Base-by-base conservation (phyloP, 2,113 vertebrate genomes). In the Australoheros scitulus region DNA sequence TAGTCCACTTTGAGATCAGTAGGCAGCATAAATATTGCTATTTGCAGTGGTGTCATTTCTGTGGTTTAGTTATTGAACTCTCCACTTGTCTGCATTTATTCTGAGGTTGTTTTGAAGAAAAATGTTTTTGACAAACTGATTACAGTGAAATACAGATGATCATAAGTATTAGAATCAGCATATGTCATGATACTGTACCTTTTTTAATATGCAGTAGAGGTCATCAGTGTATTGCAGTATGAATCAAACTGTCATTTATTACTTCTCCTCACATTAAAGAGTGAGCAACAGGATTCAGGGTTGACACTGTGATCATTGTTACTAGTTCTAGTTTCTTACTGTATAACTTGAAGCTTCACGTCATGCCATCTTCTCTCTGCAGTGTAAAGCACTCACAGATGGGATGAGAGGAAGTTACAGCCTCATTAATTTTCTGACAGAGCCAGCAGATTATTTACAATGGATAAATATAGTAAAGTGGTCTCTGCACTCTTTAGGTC, bases 401-500 rank as follows among this genome's bases (percentile, higher is more conserved):
- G 79, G 56, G 29, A 76, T 59, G 38, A 57, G 63, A 80, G n/a
- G 14, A 57, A 61, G 29, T 78, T 26, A 50, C 50, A 60, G 26
- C 32, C 56, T 59, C 11, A 32, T 52, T 24, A 64, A 20, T 18
- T 59, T 38, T 43, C 6, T 75, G 63, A 65, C 50, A 15, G 59
- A 86, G 59, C 7, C 14, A 77, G 22, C 79, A 60, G 76, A 80
- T 72, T n/a, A 47, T 81, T 22, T 17, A 26, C 18, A 26, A 1
- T 18, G 0, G 58, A 83, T 80, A 52, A 68, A 83, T 83, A 58
- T 47, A 80, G 68, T 52, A 2, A 60, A 41, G 1, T 47, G 3
- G 50, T 65, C 22, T 70, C 83, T 79, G 61, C 26, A 0, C 3
- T 81, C 57, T 74, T 52, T 84, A 60, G 6, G 29, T 83, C 70